Conservation (phyloP, 2,113 vertebrate species). For the Isichthys henryi region DNA sequence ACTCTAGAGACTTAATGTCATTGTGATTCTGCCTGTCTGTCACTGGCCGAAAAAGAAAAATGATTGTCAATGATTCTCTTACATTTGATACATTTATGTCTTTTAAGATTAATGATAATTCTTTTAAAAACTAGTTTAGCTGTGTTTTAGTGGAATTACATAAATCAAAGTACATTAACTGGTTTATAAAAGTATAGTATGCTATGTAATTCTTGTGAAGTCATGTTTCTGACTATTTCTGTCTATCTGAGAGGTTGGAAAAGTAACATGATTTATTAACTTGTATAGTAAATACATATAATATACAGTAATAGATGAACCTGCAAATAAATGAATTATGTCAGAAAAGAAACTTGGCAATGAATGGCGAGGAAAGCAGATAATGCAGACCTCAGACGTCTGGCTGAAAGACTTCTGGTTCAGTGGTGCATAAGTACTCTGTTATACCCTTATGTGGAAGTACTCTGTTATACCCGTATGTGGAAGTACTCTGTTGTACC, state of each 20-base stretch:
- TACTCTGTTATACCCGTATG: not conserved
- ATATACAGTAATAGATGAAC: not conserved
- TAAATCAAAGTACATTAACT: constrained; percentile 13
- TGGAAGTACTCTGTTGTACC: not conserved
- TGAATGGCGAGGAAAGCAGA: not conserved
- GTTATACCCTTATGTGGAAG: not conserved
- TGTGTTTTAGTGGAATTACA: not conserved
- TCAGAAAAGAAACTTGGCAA: not conserved
- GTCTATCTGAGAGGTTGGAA: not conserved
- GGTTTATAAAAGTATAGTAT: not conserved
- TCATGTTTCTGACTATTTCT: not conserved
- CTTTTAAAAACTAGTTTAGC: not conserved
- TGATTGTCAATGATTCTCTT: not conserved
- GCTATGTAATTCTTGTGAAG: not conserved
- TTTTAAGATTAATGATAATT: not conserved
- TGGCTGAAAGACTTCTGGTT: not conserved
- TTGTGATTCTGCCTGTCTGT: not conserved
- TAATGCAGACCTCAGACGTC: not conserved
- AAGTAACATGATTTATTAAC: not conserved
- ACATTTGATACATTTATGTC: not conserved
- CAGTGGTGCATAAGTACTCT: not conserved
- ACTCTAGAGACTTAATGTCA: not conserved
- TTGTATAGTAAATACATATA: not conserved
- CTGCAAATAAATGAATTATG: not conserved
- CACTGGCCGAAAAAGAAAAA: not conserved